Base-by-base conservation (phyloP, 92 coral and sea anemone species). In the Ricordea florida region DNA sequence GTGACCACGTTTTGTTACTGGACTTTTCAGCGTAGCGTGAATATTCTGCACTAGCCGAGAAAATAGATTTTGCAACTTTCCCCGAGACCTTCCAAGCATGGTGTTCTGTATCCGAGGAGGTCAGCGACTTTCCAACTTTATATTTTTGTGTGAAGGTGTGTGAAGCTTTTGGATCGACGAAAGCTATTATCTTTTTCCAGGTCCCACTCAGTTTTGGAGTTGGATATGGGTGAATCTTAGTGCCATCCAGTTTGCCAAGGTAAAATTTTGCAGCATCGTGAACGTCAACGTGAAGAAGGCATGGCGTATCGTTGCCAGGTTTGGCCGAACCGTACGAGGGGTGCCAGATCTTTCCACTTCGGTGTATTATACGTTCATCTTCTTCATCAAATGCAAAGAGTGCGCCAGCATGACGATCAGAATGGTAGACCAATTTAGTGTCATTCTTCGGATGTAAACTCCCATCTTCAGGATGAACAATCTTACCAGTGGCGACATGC, bases 211-310 rank as follows among this genome's bases (percentile, higher is more conserved):
- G 62, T 15, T 4, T 5, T 18, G 62, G 62, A 5, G 16, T 55
- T 55, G 62, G 62, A 55, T 55, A 55, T 18, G 62, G 62, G 30
- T 25, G 26, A 55, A 55, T 55, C 26, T 55, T 55, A 55, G 62
- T 55, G 62, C 44, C 44, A 55, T 55, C 62, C 62, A 55, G 26
- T 15, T 25, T 55, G 62, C 62, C 62, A 55, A 55, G 26, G 62
- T 55, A 55, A 55, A 55, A 55, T 55, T 55, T 55, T 37, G 44
- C 44, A 37, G 44, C 44, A 37, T 37, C 44, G 44, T 37, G 44
- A n/a, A 37, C n/a, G 44, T 37, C 44, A 37, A n/a, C 7, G n/a
- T 55, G 62, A 32, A 55, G 62, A 55, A 55, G 27, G 62, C 62
- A 55, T 55, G 28, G 62, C 26, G 62, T 55, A 22, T 17, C 62